Evolutionary conservation across 2,797 vertebrate species (phyloP), one percentile per base, ranked within the genome.

Genomic region (Girardinus metallicus): DNA sequence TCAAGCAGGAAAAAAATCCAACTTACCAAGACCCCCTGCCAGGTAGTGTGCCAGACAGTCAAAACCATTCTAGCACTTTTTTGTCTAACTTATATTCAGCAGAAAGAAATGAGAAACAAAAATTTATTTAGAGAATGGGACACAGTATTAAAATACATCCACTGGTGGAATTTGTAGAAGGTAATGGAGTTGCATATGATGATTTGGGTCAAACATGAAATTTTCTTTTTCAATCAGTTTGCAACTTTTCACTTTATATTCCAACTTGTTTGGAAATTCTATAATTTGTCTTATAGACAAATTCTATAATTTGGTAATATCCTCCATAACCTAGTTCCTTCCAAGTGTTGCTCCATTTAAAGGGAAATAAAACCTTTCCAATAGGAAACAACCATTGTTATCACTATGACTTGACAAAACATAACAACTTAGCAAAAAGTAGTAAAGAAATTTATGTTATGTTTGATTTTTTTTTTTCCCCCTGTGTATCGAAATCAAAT

Each of bases 111-210:
- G 79, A 31, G 21, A 46, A 84, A 75, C 55, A 55, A 78, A 51
- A 55, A 47, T 73, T 82, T 79, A 53, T 86, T 84, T 82, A 68
- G 43, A 64, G 44, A 78, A 55, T 43, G 9, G 46, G 51, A 41
- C 49, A 64, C 1, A 57, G 34, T 16, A 76, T 23, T 68, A 79
- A 47, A 46, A 83, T 43, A 60, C 8, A 29, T 13, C 26, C 16
- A 13, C 26, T 64, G n/a, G 72, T 57, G 73, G 7, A 31, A 43
- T 10, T 3, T 80, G 9, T 6, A 31, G 51, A 39, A 21, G 62
- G 36, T 39, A 39, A 1, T 36, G 3, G 3, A 23, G 34, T 39
- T 18, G 21, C 31, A 64, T 64, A 9, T 23, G 62, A 34, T 36
- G 18, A 41, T 41, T 68, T 12, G 21, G 18, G 4, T 41, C 1